Base-by-base conservation (phyloP, 2,888 invertebrate genomes). In the Mylabris sibirica region DNA sequence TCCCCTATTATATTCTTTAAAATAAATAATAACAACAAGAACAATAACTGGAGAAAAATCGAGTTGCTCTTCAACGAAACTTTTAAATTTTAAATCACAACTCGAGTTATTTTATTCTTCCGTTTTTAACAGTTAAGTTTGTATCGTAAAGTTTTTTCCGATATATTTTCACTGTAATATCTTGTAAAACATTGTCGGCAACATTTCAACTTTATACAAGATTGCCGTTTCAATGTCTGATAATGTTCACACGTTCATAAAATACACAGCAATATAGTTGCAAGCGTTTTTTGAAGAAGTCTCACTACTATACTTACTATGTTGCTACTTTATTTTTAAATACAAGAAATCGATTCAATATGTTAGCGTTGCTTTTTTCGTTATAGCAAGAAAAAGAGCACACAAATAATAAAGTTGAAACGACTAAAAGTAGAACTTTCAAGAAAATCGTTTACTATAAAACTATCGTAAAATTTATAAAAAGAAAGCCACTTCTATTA, bases 181-280 rank as follows among this genome's bases (percentile, higher is more conserved):
- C 53, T 22, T 24, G 53, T 53, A 12, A 53, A 53, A 53, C 53
- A 53, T 53, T 53, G 22, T 53, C 53, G 53, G 20, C 11, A 53
- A 53, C 53, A 53, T 24, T 53, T 53, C 24, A 24, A 12, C 11
- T 24, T 53, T 53, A 8, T 30, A 53, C 53, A 53, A 24, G 22
- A 53, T 9, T 24, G 4, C 22, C 53, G 12, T 53, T 53, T 24
- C 53, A 53, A 53, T 24, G 14, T 53, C 53, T 24, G 53, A 53
- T 24, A 24, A 53, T 4, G 53, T 24, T 53, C 22, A 12, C 53
- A 24, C 11, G 24, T 22, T 53, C 9, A 24, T 24, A 20, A 22
- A 53, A 24, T 53, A 53, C 4, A 53, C 12, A 24, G n/a, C 17
- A 49, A 49, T 8, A 44, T 8, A 20, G 30, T 30, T 9, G 6